Conservation (phyloP, 2,888 invertebrate species). For the Eupeodes luniger region DNA sequence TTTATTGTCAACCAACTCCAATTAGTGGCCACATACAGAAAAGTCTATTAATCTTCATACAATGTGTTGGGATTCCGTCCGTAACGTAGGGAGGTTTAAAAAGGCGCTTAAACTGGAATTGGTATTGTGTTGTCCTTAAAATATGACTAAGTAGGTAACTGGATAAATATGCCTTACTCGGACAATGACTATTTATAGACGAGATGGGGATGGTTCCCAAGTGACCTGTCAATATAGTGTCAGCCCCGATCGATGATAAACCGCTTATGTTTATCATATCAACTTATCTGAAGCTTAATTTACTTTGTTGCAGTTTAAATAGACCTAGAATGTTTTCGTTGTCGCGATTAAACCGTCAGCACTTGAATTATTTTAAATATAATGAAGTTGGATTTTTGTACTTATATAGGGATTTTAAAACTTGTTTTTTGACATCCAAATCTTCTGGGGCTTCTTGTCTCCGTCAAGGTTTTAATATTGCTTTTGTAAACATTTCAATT, state of each 20-base stretch:
- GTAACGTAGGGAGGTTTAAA: slow-evolving; percentile 47
- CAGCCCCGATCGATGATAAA: slow-evolving; percentile 58
- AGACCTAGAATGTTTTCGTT: slow-evolving; percentile 5
- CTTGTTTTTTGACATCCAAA: no score
- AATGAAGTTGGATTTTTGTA: neutral
- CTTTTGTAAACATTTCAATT: no score
- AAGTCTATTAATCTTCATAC: slow-evolving; percentile 70
- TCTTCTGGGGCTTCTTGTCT: no score
- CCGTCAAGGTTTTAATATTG: no score
- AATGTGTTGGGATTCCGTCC: slow-evolving; percentile 64
- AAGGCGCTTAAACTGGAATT: slow-evolving; percentile 1
- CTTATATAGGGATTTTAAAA: no score
- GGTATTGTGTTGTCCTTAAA: slow-evolving; percentile 4
- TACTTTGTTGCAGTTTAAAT: slow-evolving; percentile 58
- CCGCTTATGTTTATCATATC: slow-evolving; percentile 50
- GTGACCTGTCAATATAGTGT: slow-evolving; percentile 46
- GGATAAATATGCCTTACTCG: slow-evolving; percentile 27
- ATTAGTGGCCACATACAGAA: slow-evolving; percentile 68
- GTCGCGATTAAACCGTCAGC: neutral
- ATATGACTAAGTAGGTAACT: slow-evolving; percentile 36
- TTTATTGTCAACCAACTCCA: slow-evolving; percentile 66
- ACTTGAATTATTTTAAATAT: neutral
- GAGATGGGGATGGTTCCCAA: slow-evolving; percentile 1
- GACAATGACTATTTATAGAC: slow-evolving; percentile 44
- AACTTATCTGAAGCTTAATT: slow-evolving; percentile 30